A percentile compares a stretch with the other conserved stretches of the same genome.
phyloP scores from a whole-genome alignment of 2,797 vertebrate species.

The Coluber constrictor region DNA sequence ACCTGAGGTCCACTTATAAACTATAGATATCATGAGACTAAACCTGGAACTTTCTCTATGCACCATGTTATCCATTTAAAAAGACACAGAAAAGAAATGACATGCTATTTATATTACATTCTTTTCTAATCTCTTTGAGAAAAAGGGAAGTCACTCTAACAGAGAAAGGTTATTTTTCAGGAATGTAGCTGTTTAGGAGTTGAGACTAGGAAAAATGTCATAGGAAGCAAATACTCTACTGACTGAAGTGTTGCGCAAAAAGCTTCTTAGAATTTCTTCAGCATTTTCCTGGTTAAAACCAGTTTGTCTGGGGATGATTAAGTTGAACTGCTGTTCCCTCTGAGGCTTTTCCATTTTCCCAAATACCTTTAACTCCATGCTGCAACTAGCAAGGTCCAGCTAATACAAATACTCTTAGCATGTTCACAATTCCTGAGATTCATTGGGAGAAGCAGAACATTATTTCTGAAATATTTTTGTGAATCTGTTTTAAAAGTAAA shows the following conservation, averaged over 20 bases:
- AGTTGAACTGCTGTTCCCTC: slow-evolving; percentile 61
- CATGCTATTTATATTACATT: background rate
- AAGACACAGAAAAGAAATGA: slow-evolving; percentile 12
- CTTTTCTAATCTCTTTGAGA: slow-evolving; percentile 19
- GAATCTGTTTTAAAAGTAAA: background rate
- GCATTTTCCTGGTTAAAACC: slow-evolving; percentile 76
- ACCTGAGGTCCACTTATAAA: background rate
- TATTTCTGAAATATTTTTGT: slow-evolving; percentile 50
- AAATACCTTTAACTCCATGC: slow-evolving; percentile 61
- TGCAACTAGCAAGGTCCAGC: slow-evolving; percentile 70
- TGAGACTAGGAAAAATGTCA: slow-evolving; percentile 66
- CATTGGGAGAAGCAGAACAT: slow-evolving; percentile 60
- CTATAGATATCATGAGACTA: background rate
- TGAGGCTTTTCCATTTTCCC: slow-evolving; percentile 70
- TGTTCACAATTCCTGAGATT: slow-evolving; percentile 34
- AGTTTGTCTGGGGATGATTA: slow-evolving; percentile 75
- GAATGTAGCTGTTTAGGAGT: slow-evolving; percentile 64
- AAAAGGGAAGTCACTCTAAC: slow-evolving; percentile 42
- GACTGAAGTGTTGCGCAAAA: slow-evolving; percentile 68
- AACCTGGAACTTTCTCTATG: background rate
- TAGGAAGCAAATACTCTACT: slow-evolving; percentile 65
- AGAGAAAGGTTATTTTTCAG: slow-evolving; percentile 66
- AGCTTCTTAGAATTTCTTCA: slow-evolving; percentile 63
- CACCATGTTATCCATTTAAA: background rate
- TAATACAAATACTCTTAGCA: slow-evolving; percentile 66